Evolutionary conservation across 2,113 vertebrate species (phyloP), one percentile per base, ranked within the genome.

Genomic region (Pedionomus torquatus): DNA sequence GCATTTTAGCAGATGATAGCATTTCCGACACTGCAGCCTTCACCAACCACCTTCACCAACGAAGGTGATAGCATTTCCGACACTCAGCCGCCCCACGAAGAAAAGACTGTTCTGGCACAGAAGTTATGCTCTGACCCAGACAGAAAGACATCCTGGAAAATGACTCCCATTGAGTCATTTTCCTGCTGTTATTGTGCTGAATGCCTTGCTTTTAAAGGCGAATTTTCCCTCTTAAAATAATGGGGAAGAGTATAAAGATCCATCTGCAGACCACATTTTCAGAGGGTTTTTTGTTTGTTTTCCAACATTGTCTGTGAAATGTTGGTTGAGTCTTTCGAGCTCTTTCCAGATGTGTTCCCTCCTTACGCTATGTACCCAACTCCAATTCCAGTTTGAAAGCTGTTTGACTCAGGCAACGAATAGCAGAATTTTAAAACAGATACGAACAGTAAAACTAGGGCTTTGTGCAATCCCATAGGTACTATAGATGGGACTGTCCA

Each of bases 381-480:
- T 75, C 87, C 94, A 97, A 90, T 96, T 97, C 95, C 87, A 89
- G 77, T 95, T 97, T 88, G 93, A 97, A 95, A 97, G 93, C 91
- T 90, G 80, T 93, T 93, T 91, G 94, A 93, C 90, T 98, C 87
- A 72, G 86, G 69, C 85, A 94, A 96, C 39, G 79, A 94, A 97
- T 91, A 97, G 93, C 91, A 93, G 91, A 95, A 92, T 95, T 97
- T 97, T 93, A 88, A 96, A 97, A 81, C 92, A 96, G 92, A 96
- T 80, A 96, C 87, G 94, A 78, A 95, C 91, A 96, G 96, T 96
- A 97, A 96, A 97, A 95, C 80, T 37, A 71, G 93, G 78, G 91
- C 83, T 97, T 87, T 96, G 70, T 75, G 90, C 85, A 84, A 87
- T 97, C 96, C 92, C 93, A 87, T 87, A 97, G 96, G 92, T 96